Evolutionary conservation across 35 echinoderm and acorn worm genomes (phyloP), one percentile per base, ranked within the genome.

Genomic region (Amphiura filiformis): DNA sequence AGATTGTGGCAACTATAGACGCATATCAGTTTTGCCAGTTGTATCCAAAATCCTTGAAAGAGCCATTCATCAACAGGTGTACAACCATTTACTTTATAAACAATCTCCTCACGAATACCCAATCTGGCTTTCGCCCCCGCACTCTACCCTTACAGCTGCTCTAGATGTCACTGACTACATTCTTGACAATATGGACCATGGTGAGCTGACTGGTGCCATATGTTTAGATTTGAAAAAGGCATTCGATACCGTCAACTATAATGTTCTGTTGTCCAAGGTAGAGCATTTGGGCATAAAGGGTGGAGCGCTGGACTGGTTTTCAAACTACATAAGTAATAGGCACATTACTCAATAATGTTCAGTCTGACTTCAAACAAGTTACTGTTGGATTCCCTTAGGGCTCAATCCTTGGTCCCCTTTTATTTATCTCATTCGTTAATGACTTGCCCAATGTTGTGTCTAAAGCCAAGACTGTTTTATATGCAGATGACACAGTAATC

Each of bases 51-150:
- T n/a, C n/a, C n/a, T n/a, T n/a, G n/a, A n/a, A n/a, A n/a, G n/a
- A n/a, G n/a, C n/a, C n/a, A n/a, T n/a, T n/a, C n/a, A n/a, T n/a
- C n/a, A n/a, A n/a, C n/a, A n/a, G n/a, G n/a, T n/a, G n/a, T n/a
- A n/a, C n/a, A n/a, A n/a, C n/a, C 34, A 42, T 0, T 26, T 0
- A 44, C 57, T 35, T 26, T 61, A 32, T 35, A 70, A 23, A 70
- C 0, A 64, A 32, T 38, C 22, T 84, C 11, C 40, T 84, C 26
- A 44, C 44, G 7, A 70, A 26, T 32, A 33, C 33, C 5, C 82
- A 84, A 84, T 84, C 82, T 64, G 82, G 82, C 40, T 84, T 84
- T 84, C 44, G n/a, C n/a, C n/a, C n/a, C n/a, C n/a, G n/a, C n/a
- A n/a, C n/a, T n/a, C n/a, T n/a, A n/a, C n/a, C n/a, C n/a, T n/a